Base-by-base conservation (phyloP, 2,113 vertebrate species). In the Podilymbus podiceps region DNA sequence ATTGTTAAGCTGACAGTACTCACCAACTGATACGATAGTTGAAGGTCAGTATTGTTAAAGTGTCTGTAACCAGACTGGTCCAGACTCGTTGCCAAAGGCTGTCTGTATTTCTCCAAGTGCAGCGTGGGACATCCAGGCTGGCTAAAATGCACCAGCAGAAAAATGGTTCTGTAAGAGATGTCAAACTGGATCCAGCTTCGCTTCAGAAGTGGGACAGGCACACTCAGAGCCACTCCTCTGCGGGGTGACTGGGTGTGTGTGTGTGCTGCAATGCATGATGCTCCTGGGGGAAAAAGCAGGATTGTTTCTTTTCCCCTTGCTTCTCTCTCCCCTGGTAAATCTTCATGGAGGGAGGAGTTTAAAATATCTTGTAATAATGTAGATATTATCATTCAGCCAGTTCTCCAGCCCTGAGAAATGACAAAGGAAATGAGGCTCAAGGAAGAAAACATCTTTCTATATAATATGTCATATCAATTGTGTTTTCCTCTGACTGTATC, bases 161-260 rank as follows among this genome's bases (percentile, higher is more conserved):
- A 91, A 71, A 9, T 49, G 69, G 17, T 52, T 7, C 21, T 63
- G 15, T 76, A 11, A 47, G 59, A 58, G 46, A 35, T 31, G 40
- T 56, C 28, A 58, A 77, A 40, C 53, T 80, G 79, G 13, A 46
- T 40, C 33, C 67, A 52, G 6, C 25, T 92, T 83, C 49, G 66
- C 76, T 85, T 75, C 52, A n/a, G n/a, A 35, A 67, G 24, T 47
- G 46, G n/a, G 68, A 77, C 63, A 86, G 62, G 31, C 15, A 22
- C 18, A 6, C n/a, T 49, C 4, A 28, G 38, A 72, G n/a, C 12
- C 3, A 8, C 20, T 74, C 12, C 40, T 73, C 49, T 82, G 71
- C 2, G 5, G 13, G 2, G 1, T 56, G 24, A 24, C 63, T 21
- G 1, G 3, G 12, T n/a, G n/a, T n/a, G 8, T 2, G 1, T 0